A percentile compares a stretch with the other conserved stretches of the same genome.
Conservation (phyloP, 2,797 vertebrate genomes). For the Chanos chanos region DNA sequence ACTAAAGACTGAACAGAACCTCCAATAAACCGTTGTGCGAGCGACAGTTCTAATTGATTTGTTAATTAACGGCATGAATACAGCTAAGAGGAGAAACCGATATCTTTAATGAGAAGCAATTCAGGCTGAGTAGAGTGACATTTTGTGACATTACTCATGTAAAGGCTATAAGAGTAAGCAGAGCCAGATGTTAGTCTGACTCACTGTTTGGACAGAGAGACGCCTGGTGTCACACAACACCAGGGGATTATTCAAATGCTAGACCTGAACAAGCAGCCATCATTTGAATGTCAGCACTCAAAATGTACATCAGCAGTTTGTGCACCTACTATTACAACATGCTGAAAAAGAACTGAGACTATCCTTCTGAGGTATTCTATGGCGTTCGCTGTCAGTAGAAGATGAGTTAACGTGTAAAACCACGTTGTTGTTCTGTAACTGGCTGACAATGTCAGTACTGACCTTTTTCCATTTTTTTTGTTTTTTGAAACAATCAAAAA, state of each 20-base stretch:
- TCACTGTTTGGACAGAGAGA: neutral
- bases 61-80: constrained; percentile 14
- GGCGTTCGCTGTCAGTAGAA: too few species aligned
- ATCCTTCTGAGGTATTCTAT: constrained; percentile 8
- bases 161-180: too few species aligned
- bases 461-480: too few species aligned
- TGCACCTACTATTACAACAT: neutral
- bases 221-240: too few species aligned
- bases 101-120: constrained; percentile 5
- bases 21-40: too few species aligned
- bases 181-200: too few species aligned
- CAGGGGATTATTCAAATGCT: constrained; percentile 31
- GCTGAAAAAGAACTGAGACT: constrained; percentile 4
- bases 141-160: constrained; percentile 12
- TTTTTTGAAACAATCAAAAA: too few species aligned
- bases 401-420: too few species aligned
- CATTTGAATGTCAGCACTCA: constrained; percentile 37
- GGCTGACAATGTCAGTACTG: too few species aligned
- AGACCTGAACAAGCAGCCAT: constrained; percentile 4
- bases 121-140: neutral
- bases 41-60: constrained; percentile 17
- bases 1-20: too few species aligned
- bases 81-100: constrained; percentile 20
- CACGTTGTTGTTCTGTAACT: too few species aligned
- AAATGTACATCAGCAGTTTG: neutral